Base-by-base conservation (phyloP, 2,113 vertebrate species). In the Gasterosteus nipponicus region DNA sequence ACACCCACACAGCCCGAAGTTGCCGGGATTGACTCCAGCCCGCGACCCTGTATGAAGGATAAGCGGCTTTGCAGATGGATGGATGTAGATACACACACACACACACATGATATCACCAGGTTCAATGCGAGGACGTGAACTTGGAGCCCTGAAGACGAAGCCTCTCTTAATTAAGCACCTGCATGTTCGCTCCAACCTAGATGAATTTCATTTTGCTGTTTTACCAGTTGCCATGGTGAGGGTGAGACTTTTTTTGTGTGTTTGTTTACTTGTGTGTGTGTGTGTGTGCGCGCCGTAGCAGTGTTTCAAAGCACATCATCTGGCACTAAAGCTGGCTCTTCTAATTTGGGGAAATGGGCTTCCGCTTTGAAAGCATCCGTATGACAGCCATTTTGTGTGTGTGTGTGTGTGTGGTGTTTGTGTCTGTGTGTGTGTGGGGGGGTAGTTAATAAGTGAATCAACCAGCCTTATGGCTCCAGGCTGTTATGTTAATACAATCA, bases 401-500 rank as follows among this genome's bases (percentile, higher is more conserved):
- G 42, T 41, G 53, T 62, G 46, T 72, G 44, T 39, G 54, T 46
- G 53, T 58, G 38, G 44, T 39, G 54, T 46, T 38, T 58, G 38
- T 54, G 65, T 15, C n/a, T 41, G 47, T 38, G 12, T 64, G 79
- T 56, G 35, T 38, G 35, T 38, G 35, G 35, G 35, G 33, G 33
- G 33, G 1, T 66, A 29, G 74, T 75, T 75, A 81, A 86, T 86
- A 84, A 83, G 77, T 47, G 42, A 18, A 69, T 77, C 70, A 73
- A 59, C 47, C 64, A 85, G 79, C 78, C 84, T 57, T 69, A 38
- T 73, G 72, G 78, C 91, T 89, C 49, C 77, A 73, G 83, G 91
- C 88, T 60, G 47, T 87, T 89, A 86, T 86, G 84, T 69, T 87
- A 91, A 89, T 87, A 82, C 73, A 89, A 90, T 88, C 85, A 90